Base-by-base conservation (phyloP, 2,888 invertebrate genomes). In the Allygus modestus region DNA sequence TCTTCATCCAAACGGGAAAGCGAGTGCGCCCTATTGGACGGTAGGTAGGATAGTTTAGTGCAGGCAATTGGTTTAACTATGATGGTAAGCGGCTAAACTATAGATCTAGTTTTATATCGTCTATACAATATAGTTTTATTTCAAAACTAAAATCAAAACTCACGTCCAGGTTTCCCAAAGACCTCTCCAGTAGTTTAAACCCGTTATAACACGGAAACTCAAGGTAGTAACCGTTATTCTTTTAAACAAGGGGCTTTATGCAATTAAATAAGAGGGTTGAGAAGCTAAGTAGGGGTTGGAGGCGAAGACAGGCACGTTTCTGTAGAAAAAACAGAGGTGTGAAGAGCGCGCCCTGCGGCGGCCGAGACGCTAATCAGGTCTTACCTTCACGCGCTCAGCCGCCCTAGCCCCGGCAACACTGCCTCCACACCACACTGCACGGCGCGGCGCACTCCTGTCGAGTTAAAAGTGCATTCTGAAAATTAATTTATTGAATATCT, bases 301-400 rank as follows among this genome's bases (percentile, higher is more conserved):
- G 31, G 51, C 20, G 77, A 26, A 77, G 77, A 51, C 51, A 77
- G 77, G 51, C 77, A 77, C 77, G 77, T 28, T 51, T 77, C 77
- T 17, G 11, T 11, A 51, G 46, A 51, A 75, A 77, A 77, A 51
- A 73, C 73, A 73, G 20, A 69, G 69, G 69, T 69, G 73, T 73
- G 73, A 43, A 41, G 41, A 73, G 73, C 37, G 43, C 23, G 28
- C 20, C 20, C 51, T 26, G 51, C 77, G 51, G 77, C 23, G 37
- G 37, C 69, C 5, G 17, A 4, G 33, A 2, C 7, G 37, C 7
- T 31, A 33, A 69, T 33, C 69, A 33, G 37, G 28, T 4, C 69
- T 37, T 23, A 28, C 61, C 23, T 15, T 5, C 61, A 4, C 58
- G 58, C 31, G 37, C n/a, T n/a, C 31, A 28, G 69, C 37, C 23